phyloP scores from a whole-genome alignment of 1,140 invertebrate species.

The Pissodes strobi region DNA sequence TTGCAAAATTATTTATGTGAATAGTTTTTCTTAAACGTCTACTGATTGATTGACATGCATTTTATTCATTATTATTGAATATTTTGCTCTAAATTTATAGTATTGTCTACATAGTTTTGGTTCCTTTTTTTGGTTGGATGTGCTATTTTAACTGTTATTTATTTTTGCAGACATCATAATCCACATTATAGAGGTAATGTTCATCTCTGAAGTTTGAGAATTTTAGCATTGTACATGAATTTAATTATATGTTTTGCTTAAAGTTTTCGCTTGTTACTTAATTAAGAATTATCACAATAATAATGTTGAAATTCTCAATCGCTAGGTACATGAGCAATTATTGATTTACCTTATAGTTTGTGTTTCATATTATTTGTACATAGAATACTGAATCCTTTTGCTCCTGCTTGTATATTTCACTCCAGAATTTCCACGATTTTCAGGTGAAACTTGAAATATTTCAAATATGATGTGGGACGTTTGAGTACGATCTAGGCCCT shows the following conservation, averaged over 20 bases:
- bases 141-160: constrained; percentile 21
- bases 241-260: neutral
- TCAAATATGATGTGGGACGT: too few species aligned
- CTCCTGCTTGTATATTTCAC: neutral
- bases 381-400: neutral
- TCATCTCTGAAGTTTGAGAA: neutral
- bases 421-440: too few species aligned
- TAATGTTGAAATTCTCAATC: constrained; percentile 6
- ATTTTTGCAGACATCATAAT: constrained; percentile 37
- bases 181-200: constrained; percentile 37
- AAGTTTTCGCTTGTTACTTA: neutral
- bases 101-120: neutral
- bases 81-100: too few species aligned
- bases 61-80: too few species aligned
- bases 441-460: too few species aligned
- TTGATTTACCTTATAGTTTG: constrained; percentile 10
- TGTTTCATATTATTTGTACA: constrained; percentile 16
- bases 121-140: neutral
- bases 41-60: too few species aligned
- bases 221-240: neutral
- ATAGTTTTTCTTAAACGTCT: too few species aligned
- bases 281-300: neutral
- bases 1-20: too few species aligned
- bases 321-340: neutral
- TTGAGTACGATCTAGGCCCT: too few species aligned